Evolutionary conservation across 2,888 invertebrate genomes (phyloP).

Genomic region (Eudemis profundana): DNA sequence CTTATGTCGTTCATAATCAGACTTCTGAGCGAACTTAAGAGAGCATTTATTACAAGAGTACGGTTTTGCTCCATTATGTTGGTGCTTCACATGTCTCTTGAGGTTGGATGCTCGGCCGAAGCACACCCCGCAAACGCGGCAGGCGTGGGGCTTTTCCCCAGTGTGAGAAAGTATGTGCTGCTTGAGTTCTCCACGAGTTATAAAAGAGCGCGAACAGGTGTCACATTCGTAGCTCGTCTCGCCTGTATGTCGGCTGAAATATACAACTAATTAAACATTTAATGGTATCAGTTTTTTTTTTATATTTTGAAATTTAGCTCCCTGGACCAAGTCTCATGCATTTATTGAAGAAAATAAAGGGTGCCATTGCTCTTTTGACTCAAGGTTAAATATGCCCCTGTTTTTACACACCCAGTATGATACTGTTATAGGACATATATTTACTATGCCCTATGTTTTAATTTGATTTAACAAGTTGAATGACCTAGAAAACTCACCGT

Average conservation of each 20-base stretch:
- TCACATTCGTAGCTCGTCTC: slow-evolving; percentile 79
- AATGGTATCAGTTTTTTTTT: too few species aligned
- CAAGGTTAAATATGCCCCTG: too few species aligned
- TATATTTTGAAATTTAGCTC: too few species aligned
- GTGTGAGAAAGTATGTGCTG: slow-evolving; percentile 74
- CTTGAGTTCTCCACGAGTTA: slow-evolving; percentile 77
- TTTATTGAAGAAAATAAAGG: too few species aligned
- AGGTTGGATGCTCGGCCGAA: slow-evolving; percentile 75
- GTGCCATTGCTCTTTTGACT: too few species aligned
- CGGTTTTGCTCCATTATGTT: slow-evolving; percentile 59
- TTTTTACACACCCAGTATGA: not conserved
- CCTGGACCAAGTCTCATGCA: too few species aligned
- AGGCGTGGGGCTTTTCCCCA: slow-evolving; percentile 72
- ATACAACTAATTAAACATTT: slow-evolving; percentile 9
- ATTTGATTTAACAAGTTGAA: too few species aligned
- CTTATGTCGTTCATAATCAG: slow-evolving; percentile 62
- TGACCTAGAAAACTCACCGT: slow-evolving; percentile 56
- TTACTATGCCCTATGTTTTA: too few species aligned
- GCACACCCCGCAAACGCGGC: slow-evolving; percentile 71
- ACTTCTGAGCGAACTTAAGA: slow-evolving; percentile 59
- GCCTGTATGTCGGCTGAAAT: slow-evolving; percentile 77
- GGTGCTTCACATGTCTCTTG: slow-evolving; percentile 70
- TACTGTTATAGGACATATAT: not conserved
- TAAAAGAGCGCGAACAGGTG: slow-evolving; percentile 73
- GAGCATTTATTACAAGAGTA: slow-evolving; percentile 60